Evolutionary conservation across 2,797 vertebrate species (phyloP).

Genomic region (Thunnus albacares): DNA sequence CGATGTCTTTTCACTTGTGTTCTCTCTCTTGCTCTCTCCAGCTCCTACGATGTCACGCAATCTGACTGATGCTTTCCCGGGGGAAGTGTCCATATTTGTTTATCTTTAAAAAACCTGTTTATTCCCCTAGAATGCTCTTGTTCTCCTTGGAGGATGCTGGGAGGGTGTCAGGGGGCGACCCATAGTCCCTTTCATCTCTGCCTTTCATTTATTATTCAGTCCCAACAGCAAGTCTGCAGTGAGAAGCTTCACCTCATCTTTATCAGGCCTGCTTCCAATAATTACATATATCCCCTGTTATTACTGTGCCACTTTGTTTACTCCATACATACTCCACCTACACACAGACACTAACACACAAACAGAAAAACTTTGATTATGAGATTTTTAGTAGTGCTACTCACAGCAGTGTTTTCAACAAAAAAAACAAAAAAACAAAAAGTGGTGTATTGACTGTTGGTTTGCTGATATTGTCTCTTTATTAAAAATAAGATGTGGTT

Average conservation of each 20-base stretch:
- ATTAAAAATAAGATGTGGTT: slow-evolving; percentile 7
- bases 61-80: slow-evolving; percentile 10
- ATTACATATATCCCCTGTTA: slow-evolving; percentile 44
- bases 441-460: slow-evolving; percentile 8
- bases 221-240: slow-evolving; percentile 29
- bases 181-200: slow-evolving; percentile 62
- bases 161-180: slow-evolving; percentile 52
- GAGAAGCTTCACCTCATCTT: slow-evolving; percentile 47
- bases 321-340: not conserved
- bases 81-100: slow-evolving; percentile 50
- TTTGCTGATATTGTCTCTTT: slow-evolving; percentile 28
- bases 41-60: slow-evolving; percentile 1
- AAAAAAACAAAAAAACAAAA: not conserved
- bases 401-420: slow-evolving; percentile 16
- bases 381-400: not conserved
- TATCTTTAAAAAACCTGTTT: slow-evolving; percentile 69
- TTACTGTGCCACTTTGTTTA: slow-evolving; percentile 30
- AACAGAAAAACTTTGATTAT: slow-evolving; percentile 3
- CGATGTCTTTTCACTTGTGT: not conserved
- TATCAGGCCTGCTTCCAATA: slow-evolving; percentile 52
- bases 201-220: slow-evolving; percentile 70
- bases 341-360: not conserved
- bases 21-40: slow-evolving; percentile 1
- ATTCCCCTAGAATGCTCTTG: slow-evolving; percentile 50
- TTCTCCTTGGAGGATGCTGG: slow-evolving; percentile 36